Evolutionary conservation across 2,113 vertebrate genomes (phyloP).

Genomic region (Marcusenius ussheri): DNA sequence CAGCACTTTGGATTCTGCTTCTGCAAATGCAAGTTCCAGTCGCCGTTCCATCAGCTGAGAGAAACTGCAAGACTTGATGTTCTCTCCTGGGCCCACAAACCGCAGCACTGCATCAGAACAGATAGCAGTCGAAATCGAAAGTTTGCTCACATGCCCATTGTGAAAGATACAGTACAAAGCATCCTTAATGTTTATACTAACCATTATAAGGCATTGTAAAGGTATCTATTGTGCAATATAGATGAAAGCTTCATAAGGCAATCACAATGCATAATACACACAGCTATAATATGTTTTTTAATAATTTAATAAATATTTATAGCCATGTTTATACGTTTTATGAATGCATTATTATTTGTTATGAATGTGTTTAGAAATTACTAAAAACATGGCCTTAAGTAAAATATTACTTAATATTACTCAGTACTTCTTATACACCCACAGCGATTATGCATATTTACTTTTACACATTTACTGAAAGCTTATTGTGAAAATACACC

Average conservation of each 20-base stretch:
- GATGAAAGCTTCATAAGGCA: too few species aligned
- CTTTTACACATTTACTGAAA: neutral
- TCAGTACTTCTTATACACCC: neutral
- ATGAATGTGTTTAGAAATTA: too few species aligned
- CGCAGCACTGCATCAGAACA: constrained; percentile 70
- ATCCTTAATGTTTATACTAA: too few species aligned
- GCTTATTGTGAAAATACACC: neutral
- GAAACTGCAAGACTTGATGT: constrained; percentile 85
- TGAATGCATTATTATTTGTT: too few species aligned
- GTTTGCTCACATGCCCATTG: neutral
- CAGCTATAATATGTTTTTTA: too few species aligned
- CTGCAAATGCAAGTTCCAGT: constrained; percentile 83
- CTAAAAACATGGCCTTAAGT: too few species aligned
- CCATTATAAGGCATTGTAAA: too few species aligned
- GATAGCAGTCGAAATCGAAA: constrained; percentile 10
- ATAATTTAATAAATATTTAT: too few species aligned
- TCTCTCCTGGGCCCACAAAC: constrained; percentile 81
- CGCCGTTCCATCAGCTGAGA: constrained; percentile 88
- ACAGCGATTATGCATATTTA: neutral
- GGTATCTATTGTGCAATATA: too few species aligned
- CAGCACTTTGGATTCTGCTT: constrained; percentile 77
- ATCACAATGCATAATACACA: too few species aligned
- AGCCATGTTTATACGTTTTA: too few species aligned
- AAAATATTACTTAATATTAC: too few species aligned
- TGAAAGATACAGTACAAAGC: neutral